These are phyloP conservation scores for Aplysina aerophoba DNA, from an alignment of 37 sponge, comb jelly and placozoan species.

Conservation along the genomic window DNA sequence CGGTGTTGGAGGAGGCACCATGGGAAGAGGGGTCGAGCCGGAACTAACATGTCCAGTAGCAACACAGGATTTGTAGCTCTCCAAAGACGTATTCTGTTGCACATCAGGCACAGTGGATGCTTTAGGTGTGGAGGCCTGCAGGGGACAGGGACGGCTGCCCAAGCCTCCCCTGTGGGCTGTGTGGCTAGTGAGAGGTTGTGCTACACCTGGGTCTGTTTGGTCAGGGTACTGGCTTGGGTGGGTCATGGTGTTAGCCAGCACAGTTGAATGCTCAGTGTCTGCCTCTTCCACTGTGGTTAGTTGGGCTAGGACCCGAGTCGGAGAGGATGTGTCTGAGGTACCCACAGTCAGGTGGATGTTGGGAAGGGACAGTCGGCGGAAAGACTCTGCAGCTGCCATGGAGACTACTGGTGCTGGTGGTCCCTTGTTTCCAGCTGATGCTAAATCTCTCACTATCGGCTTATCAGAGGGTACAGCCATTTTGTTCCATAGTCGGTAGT, in stretches of 20 bases:
- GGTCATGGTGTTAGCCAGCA: no score
- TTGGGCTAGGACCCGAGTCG: neutral
- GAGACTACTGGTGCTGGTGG: no score
- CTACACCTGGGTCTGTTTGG: no score
- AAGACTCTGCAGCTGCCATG: no score
- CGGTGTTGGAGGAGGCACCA: constrained; percentile 4
- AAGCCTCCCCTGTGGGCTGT: neutral
- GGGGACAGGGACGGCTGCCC: neutral
- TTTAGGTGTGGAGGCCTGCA: constrained; percentile 15
- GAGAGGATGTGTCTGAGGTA: neutral
- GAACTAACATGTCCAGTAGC: neutral
- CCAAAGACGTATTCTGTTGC: neutral
- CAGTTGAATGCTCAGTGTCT: neutral
- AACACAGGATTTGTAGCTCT: neutral
- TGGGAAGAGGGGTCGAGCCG: neutral
- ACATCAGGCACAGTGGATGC: neutral
- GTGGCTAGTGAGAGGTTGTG: no score
- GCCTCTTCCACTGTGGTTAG: constrained; percentile 6
- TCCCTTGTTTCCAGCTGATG: neutral
- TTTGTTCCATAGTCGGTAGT: constrained; percentile 53
- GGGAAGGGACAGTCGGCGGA: neutral
- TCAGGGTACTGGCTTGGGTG: no score
- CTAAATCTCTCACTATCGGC: neutral
- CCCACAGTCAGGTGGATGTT: neutral
- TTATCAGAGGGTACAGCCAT: neutral